Evolutionary conservation across 2,888 invertebrate species (phyloP).

Genomic region (Drosophila paucipuncta): DNA sequence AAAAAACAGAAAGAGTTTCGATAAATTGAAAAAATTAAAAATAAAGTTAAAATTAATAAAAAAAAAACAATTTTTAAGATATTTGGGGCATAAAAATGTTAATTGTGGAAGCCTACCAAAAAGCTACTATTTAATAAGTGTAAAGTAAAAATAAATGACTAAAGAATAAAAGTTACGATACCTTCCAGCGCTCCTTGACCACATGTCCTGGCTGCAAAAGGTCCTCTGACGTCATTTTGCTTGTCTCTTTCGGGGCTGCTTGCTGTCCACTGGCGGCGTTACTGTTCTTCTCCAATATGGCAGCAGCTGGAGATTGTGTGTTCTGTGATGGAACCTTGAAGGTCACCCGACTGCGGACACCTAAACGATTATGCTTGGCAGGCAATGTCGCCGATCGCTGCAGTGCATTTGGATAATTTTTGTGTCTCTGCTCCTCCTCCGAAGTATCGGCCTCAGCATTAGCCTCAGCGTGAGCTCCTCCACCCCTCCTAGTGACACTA

Average conservation of each 20-base stretch:
- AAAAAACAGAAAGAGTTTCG: background rate
- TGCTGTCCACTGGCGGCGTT: slow-evolving; percentile 33
- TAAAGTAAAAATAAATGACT: background rate
- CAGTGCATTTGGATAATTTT: slow-evolving; percentile 66
- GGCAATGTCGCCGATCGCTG: slow-evolving; percentile 84
- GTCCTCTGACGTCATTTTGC: slow-evolving; percentile 95
- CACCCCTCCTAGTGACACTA: background rate
- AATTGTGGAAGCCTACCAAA: background rate
- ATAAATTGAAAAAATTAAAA: background rate
- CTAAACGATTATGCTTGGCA: slow-evolving; percentile 80
- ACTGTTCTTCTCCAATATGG: slow-evolving; percentile 41
- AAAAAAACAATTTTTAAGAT: background rate
- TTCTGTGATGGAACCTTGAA: slow-evolving; percentile 77
- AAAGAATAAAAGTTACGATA: slow-evolving; percentile 85
- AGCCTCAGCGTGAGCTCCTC: slow-evolving; percentile 9
- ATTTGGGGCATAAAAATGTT: background rate
- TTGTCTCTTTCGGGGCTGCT: slow-evolving; percentile 49
- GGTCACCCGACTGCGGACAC: slow-evolving; percentile 79
- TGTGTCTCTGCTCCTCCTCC: slow-evolving; percentile 38
- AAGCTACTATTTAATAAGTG: background rate
- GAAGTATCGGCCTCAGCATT: slow-evolving; percentile 12
- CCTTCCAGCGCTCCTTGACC: slow-evolving; percentile 99
- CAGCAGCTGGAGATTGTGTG: slow-evolving; percentile 50
- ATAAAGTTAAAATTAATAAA: background rate
- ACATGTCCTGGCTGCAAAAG: slow-evolving; percentile 98